phyloP scores from a whole-genome alignment of 2,113 vertebrate genomes.

The Urocolius indicus region DNA sequence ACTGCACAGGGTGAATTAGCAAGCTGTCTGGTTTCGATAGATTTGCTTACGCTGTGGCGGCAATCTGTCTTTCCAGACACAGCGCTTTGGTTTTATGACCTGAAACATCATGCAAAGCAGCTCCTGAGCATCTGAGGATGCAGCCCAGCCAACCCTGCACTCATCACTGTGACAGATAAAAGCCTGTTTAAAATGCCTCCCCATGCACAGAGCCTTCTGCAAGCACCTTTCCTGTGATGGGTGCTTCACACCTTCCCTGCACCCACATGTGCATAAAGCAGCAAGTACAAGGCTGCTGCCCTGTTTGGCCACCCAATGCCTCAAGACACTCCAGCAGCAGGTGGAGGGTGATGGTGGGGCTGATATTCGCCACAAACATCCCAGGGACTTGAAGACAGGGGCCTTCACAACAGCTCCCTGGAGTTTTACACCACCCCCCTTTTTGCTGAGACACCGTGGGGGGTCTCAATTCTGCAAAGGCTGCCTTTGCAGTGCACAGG shows the following conservation, averaged over 20 bases:
- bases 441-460: neutral
- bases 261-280: neutral
- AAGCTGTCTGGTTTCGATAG: neutral
- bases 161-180: accelerated
- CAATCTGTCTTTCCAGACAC: neutral
- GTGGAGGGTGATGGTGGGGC: neutral
- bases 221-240: neutral
- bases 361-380: neutral
- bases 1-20: neutral
- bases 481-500: neutral
- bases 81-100: neutral
- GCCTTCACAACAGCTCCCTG: too few species aligned
- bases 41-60: neutral
- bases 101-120: neutral
- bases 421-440: neutral
- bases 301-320: neutral
- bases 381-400: neutral
- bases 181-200: neutral
- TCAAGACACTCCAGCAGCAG: neutral
- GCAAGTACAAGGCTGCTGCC: neutral
- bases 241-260: neutral
- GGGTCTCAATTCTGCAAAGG: neutral
- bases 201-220: accelerated
- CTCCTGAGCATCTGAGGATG: neutral
- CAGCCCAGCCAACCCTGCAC: neutral